Evolutionary conservation across 2,113 vertebrate species (phyloP).

Genomic region (Procavia capensis): DNA sequence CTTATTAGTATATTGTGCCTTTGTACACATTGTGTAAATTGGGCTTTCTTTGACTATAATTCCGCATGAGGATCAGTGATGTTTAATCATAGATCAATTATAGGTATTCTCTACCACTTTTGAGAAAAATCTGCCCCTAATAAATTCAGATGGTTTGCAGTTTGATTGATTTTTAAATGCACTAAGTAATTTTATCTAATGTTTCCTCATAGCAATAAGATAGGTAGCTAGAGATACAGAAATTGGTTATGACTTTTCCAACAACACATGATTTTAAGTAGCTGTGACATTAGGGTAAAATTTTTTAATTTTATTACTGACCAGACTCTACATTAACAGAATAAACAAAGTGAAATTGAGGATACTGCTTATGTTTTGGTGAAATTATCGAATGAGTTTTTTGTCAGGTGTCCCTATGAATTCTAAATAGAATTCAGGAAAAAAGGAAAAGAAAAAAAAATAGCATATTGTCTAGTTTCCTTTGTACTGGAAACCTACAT

Average conservation of each 20-base stretch:
- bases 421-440: not conserved
- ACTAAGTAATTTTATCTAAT: not conserved
- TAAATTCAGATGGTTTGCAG: not conserved
- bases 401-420: not conserved
- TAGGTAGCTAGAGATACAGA: not conserved
- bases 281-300: not conserved
- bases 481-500: not conserved
- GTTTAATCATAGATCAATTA: not conserved
- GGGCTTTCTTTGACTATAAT: not conserved
- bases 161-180: not conserved
- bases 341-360: not conserved
- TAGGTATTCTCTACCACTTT: not conserved
- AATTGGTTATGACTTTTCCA: conserved; percentile 4
- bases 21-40: not conserved
- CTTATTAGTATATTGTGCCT: not conserved
- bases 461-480: not conserved
- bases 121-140: not conserved
- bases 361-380: not conserved
- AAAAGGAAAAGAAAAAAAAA: not conserved
- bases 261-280: not conserved
- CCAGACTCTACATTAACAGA: not conserved
- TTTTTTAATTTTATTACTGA: not conserved
- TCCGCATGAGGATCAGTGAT: not conserved
- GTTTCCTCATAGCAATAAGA: not conserved
- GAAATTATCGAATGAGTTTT: not conserved